phyloP scores from a whole-genome alignment of 2,113 vertebrate species.

The Pelecanoides urinatrix region DNA sequence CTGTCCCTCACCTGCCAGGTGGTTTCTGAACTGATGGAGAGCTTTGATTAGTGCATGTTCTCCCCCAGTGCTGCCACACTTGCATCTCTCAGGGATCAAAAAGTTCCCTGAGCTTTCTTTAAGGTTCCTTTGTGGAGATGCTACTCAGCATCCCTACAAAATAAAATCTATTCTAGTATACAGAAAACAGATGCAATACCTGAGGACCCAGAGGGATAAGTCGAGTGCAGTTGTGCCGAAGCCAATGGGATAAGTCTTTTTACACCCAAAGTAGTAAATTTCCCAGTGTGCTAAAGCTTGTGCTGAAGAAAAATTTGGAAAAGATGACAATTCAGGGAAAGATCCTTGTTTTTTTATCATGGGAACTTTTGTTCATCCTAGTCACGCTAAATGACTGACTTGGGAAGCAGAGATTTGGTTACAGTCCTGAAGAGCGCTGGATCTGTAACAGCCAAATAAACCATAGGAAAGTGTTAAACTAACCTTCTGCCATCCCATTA shows the following conservation, averaged over 20 bases:
- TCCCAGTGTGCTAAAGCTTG: not conserved
- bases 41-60: not conserved
- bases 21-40: not conserved
- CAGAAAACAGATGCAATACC: not conserved
- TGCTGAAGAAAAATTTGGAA: not conserved
- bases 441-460: not conserved
- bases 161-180: not conserved
- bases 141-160: not conserved
- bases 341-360: not conserved
- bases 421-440: not conserved
- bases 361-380: not conserved
- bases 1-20: not conserved
- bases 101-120: not conserved
- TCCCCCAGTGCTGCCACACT: not conserved
- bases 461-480: slow-evolving; percentile 67
- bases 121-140: not conserved
- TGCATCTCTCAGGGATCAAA: not conserved
- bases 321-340: not conserved
- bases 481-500: slow-evolving; percentile 43
- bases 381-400: not conserved
- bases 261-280: not conserved
- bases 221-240: not conserved
- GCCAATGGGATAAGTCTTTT: not conserved
- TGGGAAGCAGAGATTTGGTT: not conserved
- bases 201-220: not conserved